These are phyloP conservation scores for Acipenser ruthenus DNA, from an alignment of 2,797 vertebrate genomes.

Conservation along the genomic window DNA sequence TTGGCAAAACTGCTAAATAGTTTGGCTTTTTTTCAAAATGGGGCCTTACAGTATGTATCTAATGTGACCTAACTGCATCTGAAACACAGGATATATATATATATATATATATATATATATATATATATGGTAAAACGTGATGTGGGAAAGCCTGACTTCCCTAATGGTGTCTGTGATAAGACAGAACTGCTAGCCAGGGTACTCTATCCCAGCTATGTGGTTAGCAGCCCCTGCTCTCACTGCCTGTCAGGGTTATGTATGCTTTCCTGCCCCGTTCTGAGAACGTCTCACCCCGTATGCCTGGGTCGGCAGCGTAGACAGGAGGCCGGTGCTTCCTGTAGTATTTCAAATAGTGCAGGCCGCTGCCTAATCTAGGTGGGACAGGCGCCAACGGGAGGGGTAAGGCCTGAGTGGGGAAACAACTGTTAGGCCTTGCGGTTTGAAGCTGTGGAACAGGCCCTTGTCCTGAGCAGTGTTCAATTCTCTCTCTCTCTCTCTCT, in stretches of 20 bases:
- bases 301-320: background rate
- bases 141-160: no score
- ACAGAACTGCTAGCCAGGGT: no score
- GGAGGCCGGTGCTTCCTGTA: constrained; percentile 30
- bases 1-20: no score
- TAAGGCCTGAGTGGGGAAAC: constrained; percentile 8
- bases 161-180: no score
- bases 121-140: background rate
- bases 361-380: constrained; percentile 25
- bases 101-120: constrained; percentile 1
- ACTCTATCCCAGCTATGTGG: constrained; percentile 23
- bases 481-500: constrained; percentile 5
- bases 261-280: constrained; percentile 26
- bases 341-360: constrained; percentile 24
- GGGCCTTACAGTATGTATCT: no score
- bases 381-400: constrained; percentile 21
- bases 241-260: constrained; percentile 26
- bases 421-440: constrained; percentile 5
- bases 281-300: constrained; percentile 2
- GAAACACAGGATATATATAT: background rate
- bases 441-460: background rate
- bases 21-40: no score
- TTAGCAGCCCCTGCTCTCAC: constrained; percentile 15
- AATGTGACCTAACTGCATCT: no score
- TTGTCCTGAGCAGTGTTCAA: background rate